Evolutionary conservation across 2,113 vertebrate genomes (phyloP).

Genomic region (Alouatta palliata): DNA sequence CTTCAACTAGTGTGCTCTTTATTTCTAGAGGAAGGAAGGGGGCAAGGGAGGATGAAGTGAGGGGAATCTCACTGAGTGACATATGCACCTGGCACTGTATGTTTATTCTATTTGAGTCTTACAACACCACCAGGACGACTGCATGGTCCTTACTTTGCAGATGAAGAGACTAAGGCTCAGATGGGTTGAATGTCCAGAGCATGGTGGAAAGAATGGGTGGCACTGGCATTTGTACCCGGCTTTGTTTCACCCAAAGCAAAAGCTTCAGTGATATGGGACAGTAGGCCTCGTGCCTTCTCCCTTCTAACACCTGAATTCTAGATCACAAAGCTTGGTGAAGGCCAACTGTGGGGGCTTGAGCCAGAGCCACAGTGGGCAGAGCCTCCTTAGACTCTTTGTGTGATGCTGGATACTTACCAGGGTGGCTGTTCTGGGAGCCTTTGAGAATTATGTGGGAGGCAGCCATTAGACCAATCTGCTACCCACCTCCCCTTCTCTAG

Average conservation of each 20-base stretch:
- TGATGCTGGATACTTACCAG: neutral
- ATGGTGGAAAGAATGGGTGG: neutral
- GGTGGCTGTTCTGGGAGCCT: neutral
- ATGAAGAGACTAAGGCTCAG: neutral
- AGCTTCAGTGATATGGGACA: neutral
- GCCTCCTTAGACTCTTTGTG: neutral
- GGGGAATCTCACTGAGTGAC: neutral
- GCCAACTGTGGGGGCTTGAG: rapidly evolving
- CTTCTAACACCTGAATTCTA: neutral
- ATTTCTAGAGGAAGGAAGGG: neutral
- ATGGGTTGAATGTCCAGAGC: neutral
- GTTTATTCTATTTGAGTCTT: neutral
- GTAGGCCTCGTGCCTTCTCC: neutral
- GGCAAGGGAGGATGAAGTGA: neutral
- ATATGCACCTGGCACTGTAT: neutral
- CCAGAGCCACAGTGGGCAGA: neutral
- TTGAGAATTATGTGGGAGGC: neutral
- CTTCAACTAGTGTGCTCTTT: neutral
- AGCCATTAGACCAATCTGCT: neutral
- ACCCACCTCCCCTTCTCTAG: neutral
- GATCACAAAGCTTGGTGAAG: neutral
- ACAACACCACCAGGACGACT: neutral
- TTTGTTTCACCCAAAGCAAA: neutral
- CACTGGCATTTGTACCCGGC: neutral
- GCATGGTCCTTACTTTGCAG: neutral